Evolutionary conservation across 2,888 invertebrate species (phyloP).

Genomic region (Pecten maximus): DNA sequence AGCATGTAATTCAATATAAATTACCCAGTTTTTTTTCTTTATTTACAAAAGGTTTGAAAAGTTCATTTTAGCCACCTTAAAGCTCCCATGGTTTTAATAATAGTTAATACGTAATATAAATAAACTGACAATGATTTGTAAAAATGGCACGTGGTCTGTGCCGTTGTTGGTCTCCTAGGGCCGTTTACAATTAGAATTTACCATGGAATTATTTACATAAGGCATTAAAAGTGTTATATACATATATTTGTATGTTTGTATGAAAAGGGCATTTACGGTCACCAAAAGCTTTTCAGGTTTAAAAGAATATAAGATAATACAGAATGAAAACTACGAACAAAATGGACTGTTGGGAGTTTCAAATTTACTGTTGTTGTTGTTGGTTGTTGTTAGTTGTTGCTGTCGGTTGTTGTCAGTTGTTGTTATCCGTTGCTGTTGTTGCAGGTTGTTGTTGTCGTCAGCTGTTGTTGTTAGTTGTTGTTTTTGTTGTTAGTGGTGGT

Average conservation of each 20-base stretch:
- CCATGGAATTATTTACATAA: background rate
- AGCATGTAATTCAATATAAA: background rate
- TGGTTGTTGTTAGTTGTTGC: too few relatives aligned
- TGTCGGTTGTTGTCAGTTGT: too few relatives aligned
- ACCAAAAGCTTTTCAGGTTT: background rate
- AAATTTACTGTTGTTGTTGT: too few relatives aligned
- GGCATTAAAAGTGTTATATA: background rate
- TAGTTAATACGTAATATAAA: background rate
- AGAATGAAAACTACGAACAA: too few relatives aligned
- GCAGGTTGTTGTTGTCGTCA: too few relatives aligned
- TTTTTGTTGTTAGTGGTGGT: too few relatives aligned
- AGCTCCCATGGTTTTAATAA: background rate
- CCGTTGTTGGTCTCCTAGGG: background rate
- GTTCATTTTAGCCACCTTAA: background rate
- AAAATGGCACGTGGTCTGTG: background rate
- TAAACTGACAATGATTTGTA: background rate
- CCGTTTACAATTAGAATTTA: background rate
- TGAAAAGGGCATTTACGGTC: background rate
- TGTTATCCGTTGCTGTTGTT: too few relatives aligned
- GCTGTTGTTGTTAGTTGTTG: too few relatives aligned
- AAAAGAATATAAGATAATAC: too few relatives aligned
- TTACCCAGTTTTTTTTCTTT: background rate
- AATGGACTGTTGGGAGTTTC: too few relatives aligned
- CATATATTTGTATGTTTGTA: background rate
- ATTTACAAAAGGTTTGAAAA: background rate